Base-by-base conservation (phyloP, 2,888 invertebrate genomes). In the Bugula neritina region DNA sequence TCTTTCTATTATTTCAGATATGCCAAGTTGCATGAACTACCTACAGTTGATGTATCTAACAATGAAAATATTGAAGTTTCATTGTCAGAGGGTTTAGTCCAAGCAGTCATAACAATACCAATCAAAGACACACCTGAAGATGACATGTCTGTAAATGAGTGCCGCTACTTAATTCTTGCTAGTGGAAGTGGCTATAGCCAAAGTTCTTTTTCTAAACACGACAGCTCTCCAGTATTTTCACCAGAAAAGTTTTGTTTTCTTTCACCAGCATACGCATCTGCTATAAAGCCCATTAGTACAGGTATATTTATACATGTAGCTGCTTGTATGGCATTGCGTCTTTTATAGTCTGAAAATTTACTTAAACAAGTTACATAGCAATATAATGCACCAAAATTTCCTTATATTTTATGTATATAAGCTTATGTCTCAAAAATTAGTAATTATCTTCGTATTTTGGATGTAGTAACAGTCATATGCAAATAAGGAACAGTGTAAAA, bases 121-220 rank as follows among this genome's bases (percentile, higher is more conserved):
- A 31, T 25, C 5, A 31, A 13, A 10, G 27, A 63, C 3, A 25
- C 13, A 17, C n/a, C n/a, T n/a, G n/a, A n/a, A n/a, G 63, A 63
- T 31, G 63, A 63, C n/a, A 29, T 63, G 31, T 63, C 63, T 13
- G 17, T 63, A 2, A 5, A 25, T 63, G 63, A 13, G 27, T 88
- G 87, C 82, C 75, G 74, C 2, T 75, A 76, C 69, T 73, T 79
- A 54, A 54, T 78, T 31, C 76, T 74, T 63, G 74, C 75, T 1
- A 73, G 75, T 72, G 78, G 77, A n/a, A 77, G 78, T 1, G 43
- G 23, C 10, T 73, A 74, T 35, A 35, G 63, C 21, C 54, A 3
- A n/a, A 69, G 55, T 23, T 21, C 21, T 23, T 69, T 73, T 57
- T 35, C 17, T 1, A 54, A 73, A 25, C 77, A 76, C 31, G 34